phyloP scores from a whole-genome alignment of 2,888 invertebrate genomes.

The Catocala nupta region DNA sequence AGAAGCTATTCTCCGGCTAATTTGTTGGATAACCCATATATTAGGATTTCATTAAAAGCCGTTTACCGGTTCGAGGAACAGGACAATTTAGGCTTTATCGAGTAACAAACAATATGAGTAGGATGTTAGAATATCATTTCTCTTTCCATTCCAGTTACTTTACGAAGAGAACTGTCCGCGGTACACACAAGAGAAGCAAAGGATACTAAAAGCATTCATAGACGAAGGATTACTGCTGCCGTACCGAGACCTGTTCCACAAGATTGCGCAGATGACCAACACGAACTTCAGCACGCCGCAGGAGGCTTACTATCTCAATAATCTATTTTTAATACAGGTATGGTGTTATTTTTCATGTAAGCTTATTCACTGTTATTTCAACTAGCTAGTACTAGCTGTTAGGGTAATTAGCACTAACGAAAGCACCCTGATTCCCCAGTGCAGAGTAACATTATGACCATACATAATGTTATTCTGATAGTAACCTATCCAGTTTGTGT shows the following conservation, averaged over 20 bases:
- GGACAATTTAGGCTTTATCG: too few species aligned
- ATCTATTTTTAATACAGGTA: constrained; percentile 83
- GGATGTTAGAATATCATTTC: neutral
- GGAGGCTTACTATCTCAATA: constrained; percentile 79
- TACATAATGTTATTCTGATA: too few species aligned
- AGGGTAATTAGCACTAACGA: too few species aligned
- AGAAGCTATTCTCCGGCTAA: too few species aligned
- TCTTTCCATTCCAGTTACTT: constrained; percentile 67
- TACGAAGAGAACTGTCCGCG: constrained; percentile 83
- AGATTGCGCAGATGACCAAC: constrained; percentile 80
- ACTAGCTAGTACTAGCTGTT: too few species aligned
- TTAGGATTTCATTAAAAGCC: too few species aligned
- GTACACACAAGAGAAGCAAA: constrained; percentile 79
- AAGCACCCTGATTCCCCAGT: too few species aligned
- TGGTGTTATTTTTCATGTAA: neutral
- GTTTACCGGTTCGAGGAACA: too few species aligned
- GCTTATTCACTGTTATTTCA: too few species aligned
- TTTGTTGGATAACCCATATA: too few species aligned
- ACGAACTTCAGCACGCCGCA: constrained; percentile 83
- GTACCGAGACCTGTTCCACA: constrained; percentile 78
- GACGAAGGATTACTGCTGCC: constrained; percentile 77
- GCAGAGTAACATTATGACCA: too few species aligned
- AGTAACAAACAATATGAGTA: neutral
- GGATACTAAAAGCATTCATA: constrained; percentile 74
- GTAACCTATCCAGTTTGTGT: too few species aligned